Conservation (phyloP, 2,888 invertebrate species). For the Thecophora atra region DNA sequence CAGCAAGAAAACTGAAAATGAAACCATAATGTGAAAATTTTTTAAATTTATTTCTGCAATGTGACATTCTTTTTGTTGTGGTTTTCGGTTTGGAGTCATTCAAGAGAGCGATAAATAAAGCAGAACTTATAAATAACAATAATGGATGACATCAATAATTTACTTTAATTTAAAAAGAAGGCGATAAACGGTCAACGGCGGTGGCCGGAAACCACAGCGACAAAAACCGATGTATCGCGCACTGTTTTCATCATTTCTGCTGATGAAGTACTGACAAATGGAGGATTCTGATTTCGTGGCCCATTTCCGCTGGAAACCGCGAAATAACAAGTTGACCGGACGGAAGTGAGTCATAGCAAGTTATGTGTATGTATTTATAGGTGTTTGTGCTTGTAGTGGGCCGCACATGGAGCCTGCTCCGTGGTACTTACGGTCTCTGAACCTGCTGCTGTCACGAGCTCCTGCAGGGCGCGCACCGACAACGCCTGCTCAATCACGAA, state of each 20-base stretch:
- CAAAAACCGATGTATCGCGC: conserved; percentile 1
- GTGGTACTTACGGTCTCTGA: conserved; percentile 84
- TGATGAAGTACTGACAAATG: not conserved
- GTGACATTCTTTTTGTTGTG: not conserved
- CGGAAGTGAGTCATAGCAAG: conserved; percentile 12
- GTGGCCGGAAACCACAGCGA: not conserved
- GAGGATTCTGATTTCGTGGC: not conserved
- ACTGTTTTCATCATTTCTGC: conserved; percentile 42
- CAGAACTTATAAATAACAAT: conserved; percentile 42
- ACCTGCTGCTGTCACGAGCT: conserved; percentile 95
- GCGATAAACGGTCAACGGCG: not conserved
- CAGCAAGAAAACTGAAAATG: not conserved
- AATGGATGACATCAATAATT: conserved; percentile 42
- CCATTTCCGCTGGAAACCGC: conserved; percentile 29
- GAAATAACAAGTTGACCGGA: conserved; percentile 28
- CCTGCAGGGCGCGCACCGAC: conserved; percentile 97
- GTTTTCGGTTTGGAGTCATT: not conserved
- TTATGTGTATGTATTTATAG: conserved; percentile 34
- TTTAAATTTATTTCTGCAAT: not conserved
- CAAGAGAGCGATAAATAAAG: conserved; percentile 44
- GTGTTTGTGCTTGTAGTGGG: conserved; percentile 23
- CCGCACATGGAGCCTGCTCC: not conserved
- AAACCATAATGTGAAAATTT: not conserved
- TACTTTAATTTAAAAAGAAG: conserved; percentile 41
- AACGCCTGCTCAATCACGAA: conserved; percentile 99